phyloP scores from a whole-genome alignment of 2,113 vertebrate genomes.

The Camelus bactrianus region DNA sequence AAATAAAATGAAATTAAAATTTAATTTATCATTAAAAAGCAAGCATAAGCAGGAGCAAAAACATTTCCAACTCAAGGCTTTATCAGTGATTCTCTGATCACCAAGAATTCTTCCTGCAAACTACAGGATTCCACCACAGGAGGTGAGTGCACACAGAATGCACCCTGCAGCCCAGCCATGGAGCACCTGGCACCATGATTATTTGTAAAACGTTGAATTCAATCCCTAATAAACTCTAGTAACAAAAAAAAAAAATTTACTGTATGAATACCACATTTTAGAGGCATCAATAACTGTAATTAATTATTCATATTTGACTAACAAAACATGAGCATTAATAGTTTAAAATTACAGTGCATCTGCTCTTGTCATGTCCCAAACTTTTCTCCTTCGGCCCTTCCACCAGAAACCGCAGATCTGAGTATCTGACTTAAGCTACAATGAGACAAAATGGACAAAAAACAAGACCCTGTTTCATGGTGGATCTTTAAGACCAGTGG shows the following conservation, averaged over 20 bases:
- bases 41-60: background rate
- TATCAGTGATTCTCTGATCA: background rate
- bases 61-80: background rate
- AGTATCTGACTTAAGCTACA: background rate
- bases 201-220: background rate
- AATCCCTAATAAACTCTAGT: background rate
- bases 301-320: conserved; percentile 15
- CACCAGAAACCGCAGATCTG: background rate
- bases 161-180: background rate
- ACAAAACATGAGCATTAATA: background rate
- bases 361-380: background rate
- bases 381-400: background rate
- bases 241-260: background rate
- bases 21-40: background rate
- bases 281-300: background rate
- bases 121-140: background rate
- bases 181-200: background rate
- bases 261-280: conserved; percentile 18
- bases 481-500: background rate
- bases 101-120: background rate
- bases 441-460: background rate
- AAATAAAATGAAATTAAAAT: background rate
- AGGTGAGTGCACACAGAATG: background rate
- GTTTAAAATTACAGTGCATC: background rate
- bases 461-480: background rate